Evolutionary conservation across 2,113 vertebrate genomes (phyloP), one percentile per base, ranked within the genome.

Genomic region (Seriola rivoliana): DNA sequence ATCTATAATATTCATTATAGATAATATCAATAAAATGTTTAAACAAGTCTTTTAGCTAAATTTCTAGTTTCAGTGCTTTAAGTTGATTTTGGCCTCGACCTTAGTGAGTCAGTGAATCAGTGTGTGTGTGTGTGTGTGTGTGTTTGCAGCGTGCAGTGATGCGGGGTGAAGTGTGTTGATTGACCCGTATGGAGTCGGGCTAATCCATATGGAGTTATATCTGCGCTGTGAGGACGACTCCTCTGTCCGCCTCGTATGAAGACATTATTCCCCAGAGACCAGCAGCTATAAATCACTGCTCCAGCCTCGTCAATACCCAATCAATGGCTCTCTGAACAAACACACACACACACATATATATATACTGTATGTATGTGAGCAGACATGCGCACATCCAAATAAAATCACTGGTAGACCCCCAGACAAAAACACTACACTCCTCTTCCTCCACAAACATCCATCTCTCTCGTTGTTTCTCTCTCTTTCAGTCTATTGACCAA

Each of bases 271-370:
- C 85, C 75, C 71, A 1, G 76, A 77, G 90, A 88, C 73, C 66
- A 66, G 62, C 74, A 59, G 85, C 80, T 74, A 93, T 94, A 93
- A 92, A 93, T 93, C 93, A 93, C 90, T 10, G 64, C 87, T 84
- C 55, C 75, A 23, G n/a, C 83, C 80, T 87, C 81, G 62, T 93
- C 93, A 88, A 94, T 93, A 90, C 75, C 68, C 80, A 90, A 90
- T 92, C 93, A 90, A 93, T 93, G 85, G 1, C 59, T 25, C 77
- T 71, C 66, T 80, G 29, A 77, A 71, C 73, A 75, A 64, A 63
- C 76, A 75, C 66, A 78, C 62, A 60, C 58, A 66, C 60, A 36
- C 46, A 69, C 69, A 66, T 2, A 29, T 29, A 46, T 46, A 54
- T 54, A 54, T 54, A 54, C 9, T 54, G 52, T 54, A n/a, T 54